Evolutionary conservation across 2,797 vertebrate species (phyloP).

Genomic region (Ctenopoma kingsleyae): DNA sequence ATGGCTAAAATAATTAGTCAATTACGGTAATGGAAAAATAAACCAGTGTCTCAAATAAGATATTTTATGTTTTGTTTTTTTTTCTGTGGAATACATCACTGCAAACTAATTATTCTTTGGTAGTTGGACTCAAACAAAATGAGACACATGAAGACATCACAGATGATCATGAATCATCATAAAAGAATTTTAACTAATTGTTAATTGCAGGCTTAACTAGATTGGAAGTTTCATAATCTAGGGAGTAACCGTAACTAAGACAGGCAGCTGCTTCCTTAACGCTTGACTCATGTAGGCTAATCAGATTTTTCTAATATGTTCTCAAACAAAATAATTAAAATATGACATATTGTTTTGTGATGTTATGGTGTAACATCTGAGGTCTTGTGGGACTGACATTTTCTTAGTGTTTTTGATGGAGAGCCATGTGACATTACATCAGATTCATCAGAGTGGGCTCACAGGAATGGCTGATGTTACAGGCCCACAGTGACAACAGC

Average conservation of each 20-base stretch:
- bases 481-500: constrained; percentile 40
- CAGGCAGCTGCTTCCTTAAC: neutral
- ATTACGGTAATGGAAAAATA: too few species aligned
- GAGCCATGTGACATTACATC: constrained; percentile 21
- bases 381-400: too few species aligned
- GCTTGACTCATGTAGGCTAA: neutral
- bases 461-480: constrained; percentile 50
- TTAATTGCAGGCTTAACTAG: too few species aligned
- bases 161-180: neutral
- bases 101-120: too few species aligned
- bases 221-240: neutral
- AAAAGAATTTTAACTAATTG: neutral
- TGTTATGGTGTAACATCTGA: neutral
- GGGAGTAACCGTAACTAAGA: neutral
- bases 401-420: constrained; percentile 11
- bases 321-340: neutral
- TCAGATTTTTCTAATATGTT: neutral
- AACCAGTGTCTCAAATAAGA: too few species aligned
- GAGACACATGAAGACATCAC: neutral
- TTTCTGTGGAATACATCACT: too few species aligned
- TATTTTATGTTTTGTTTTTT: too few species aligned
- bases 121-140: neutral
- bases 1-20: too few species aligned
- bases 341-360: neutral
- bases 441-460: constrained; percentile 29